Conservation (phyloP, 2,113 vertebrate species). For the Brachypodius melanocephalos region DNA sequence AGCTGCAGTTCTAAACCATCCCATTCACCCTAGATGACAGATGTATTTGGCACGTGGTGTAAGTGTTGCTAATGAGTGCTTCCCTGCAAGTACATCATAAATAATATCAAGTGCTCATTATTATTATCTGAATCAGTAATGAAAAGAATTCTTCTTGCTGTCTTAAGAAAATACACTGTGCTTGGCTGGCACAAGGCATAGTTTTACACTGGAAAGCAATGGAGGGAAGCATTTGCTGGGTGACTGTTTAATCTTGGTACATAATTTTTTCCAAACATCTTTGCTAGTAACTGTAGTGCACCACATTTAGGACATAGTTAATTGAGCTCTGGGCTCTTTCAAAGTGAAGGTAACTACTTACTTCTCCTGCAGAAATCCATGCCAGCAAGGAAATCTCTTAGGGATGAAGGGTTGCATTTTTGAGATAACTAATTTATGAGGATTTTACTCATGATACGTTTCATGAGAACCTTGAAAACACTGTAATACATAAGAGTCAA, state of each 20-base stretch:
- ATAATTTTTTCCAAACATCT: neutral
- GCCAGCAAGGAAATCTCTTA: neutral
- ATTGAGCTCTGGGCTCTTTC: neutral
- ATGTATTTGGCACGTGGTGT: neutral
- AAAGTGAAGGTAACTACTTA: neutral
- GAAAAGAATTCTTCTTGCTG: neutral
- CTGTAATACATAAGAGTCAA: accelerated
- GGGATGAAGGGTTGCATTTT: neutral
- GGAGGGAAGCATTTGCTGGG: neutral
- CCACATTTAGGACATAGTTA: neutral
- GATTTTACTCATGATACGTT: accelerated
- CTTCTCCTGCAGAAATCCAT: neutral
- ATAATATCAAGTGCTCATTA: neutral
- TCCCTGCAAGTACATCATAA: neutral
- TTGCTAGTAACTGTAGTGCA: neutral
- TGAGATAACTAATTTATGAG: neutral
- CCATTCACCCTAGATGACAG: neutral
- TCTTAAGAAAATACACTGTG: neutral
- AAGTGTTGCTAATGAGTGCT: neutral
- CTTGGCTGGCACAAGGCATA: neutral
- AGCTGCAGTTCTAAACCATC: neutral
- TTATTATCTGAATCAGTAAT: neutral
- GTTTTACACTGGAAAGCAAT: neutral
- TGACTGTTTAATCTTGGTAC: neutral
- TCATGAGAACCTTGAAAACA: neutral